phyloP scores from a whole-genome alignment of 2,797 vertebrate genomes.

The Tiaroga cobitis region DNA sequence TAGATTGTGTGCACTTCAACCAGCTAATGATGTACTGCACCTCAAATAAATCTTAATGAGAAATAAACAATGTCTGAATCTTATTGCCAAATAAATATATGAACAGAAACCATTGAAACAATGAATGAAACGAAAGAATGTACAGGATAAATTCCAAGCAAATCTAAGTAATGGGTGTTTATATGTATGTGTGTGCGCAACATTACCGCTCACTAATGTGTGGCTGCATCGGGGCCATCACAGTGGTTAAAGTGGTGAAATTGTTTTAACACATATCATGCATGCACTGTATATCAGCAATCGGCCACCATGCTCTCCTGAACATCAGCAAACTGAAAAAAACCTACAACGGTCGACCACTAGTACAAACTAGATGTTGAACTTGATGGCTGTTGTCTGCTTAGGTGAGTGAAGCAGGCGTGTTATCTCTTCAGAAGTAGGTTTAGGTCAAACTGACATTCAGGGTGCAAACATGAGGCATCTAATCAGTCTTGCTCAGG shows the following conservation, averaged over 20 bases:
- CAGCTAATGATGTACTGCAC: too few relatives aligned
- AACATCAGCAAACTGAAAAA: not conserved
- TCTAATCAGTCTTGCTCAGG: constrained; percentile 69
- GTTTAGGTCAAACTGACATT: constrained; percentile 68
- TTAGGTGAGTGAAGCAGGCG: constrained; percentile 53
- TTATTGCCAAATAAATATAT: too few relatives aligned
- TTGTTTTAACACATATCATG: not conserved
- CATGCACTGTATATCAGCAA: not conserved
- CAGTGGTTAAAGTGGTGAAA: not conserved
- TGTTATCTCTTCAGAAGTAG: constrained; percentile 60
- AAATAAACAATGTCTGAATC: too few relatives aligned
- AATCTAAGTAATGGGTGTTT: too few relatives aligned
- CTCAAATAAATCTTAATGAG: too few relatives aligned
- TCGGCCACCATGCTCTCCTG: not conserved
- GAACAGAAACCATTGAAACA: too few relatives aligned
- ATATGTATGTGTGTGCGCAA: too few relatives aligned
- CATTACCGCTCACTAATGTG: too few relatives aligned
- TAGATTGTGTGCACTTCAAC: too few relatives aligned
- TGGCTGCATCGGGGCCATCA: too few relatives aligned
- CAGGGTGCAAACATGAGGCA: constrained; percentile 71
- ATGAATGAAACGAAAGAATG: too few relatives aligned
- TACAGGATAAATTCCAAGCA: too few relatives aligned
- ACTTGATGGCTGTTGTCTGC: constrained; percentile 30
- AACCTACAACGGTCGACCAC: not conserved
- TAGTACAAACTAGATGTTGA: constrained; percentile 3